Base-by-base conservation (phyloP, 2,797 vertebrate genomes). In the Adrianichthys oophorus region DNA sequence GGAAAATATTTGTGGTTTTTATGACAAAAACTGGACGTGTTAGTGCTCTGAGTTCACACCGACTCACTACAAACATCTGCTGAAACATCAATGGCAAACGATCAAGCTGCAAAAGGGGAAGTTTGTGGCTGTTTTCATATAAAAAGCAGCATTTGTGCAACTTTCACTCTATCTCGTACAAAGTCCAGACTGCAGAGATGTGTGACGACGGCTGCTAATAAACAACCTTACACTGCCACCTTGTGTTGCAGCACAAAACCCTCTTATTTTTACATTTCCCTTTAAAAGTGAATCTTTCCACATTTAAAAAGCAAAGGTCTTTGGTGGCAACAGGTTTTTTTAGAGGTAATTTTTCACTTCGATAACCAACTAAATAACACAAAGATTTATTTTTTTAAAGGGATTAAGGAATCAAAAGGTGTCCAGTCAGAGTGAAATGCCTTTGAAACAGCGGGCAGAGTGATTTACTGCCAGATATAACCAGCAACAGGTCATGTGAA, bases 181-280 rank as follows among this genome's bases (percentile, higher is more conserved):
- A 74, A 80, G 74, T 87, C 72, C 62, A 62, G 45, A 62, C 26
- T 14, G 52, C n/a, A 50, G 17, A 46, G 41, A 0, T 47, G 46
- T 37, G 47, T 23, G 29, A 3, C 2, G 19, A 49, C 17, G 32
- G 52, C 26, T n/a, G 23, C 23, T 23, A 18, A 29, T 42, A 45
- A 7, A 23, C 17, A 42, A 56, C 53, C n/a, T 29, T 5, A 57
- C 43, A 67, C 72, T 66, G 84, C 74, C 87, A 73, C 68, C 89
- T 80, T 74, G 80, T 80, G 85, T 42, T 32, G 5, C 15, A 18
- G 10, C 5, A 8, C n/a, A 47, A 41, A 54, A 15, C 41, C 26
- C 15, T 26, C 0, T 0, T 14, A 29, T 19, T 24, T 15, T 12
- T 54, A 42, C 23, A 17, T 40, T 40, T 2, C 17, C 19, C 4